These are phyloP conservation scores for Tetranychus truncatus DNA, from an alignment of 2,888 invertebrate species.

Conservation along the genomic window DNA sequence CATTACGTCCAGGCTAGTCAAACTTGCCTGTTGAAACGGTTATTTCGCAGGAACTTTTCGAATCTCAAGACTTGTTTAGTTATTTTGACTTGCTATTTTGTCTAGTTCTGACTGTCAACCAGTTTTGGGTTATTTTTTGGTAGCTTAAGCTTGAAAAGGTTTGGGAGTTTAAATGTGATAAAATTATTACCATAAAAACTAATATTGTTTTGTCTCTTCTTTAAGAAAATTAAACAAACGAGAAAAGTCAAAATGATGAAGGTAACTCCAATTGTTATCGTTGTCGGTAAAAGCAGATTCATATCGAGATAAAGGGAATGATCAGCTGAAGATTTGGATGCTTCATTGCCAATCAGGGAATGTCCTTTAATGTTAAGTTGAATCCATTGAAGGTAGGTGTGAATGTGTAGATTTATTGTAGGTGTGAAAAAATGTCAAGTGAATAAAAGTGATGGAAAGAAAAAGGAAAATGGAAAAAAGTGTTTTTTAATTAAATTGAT, in stretches of 20 bases:
- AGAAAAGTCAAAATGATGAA: neutral
- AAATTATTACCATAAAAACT: conserved; percentile 8
- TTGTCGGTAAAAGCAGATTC: conserved; percentile 1
- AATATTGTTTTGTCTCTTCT: conserved; percentile 3
- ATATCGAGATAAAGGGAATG: conserved; percentile 1
- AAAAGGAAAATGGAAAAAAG: neutral
- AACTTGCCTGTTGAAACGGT: no score
- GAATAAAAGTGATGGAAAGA: neutral
- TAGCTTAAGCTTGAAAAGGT: no score
- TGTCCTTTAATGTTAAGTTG: neutral
- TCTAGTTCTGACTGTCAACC: no score
- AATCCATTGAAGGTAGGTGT: no score
- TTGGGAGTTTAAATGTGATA: neutral
- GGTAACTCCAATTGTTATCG: neutral
- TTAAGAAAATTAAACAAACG: conserved; percentile 5
- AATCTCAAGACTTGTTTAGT: no score
- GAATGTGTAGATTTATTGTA: no score
- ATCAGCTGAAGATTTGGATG: neutral
- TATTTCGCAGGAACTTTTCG: no score
- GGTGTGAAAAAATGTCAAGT: neutral
- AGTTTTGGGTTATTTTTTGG: no score
- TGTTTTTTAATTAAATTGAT: neutral
- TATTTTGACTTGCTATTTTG: no score
- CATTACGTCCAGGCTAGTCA: no score
- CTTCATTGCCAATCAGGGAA: conserved; percentile 1